Evolutionary conservation across 1,140 invertebrate species (phyloP), one percentile per base, ranked within the genome.

Genomic region (Cydia splendana): DNA sequence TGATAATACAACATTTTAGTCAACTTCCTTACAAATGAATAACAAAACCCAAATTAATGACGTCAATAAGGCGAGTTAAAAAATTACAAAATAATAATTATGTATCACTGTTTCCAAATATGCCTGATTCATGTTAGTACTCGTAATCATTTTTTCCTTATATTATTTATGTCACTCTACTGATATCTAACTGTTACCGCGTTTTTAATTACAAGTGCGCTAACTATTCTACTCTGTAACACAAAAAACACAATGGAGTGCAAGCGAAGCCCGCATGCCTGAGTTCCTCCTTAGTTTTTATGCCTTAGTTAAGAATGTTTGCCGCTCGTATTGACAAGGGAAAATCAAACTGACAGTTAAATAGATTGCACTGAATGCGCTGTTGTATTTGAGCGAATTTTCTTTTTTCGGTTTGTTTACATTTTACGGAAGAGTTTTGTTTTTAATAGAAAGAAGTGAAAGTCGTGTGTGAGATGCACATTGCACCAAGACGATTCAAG

Each of bases 201-300:
- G 67, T 42, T 71, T 38, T 71, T 18, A 71, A 71, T 18, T 20
- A 71, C 15, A 38, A 71, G n/a, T 71, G 67, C 6, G 18, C 4
- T 38, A n/a, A 71, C 15, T 7, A 1, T 38, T 71, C 34, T 71
- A 24, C 18, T 71, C 34, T 71, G 67, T 71, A 42, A 38, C 30
- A 12, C n/a, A 71, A 38, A 71, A 71, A 71, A 69, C 34, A 69
- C 65, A 71, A 67, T 67, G 67, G 7, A 38, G 30, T 38, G 30
- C 30, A 38, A 42, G 5, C 65, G 65, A 15, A 34, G 34, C 30
- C 67, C 34, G 67, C 67, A 71, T 71, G 67, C 67, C 15, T 42
- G 30, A 34, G 65, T 71, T 71, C 67, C 67, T 15, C 45, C n/a
- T 71, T 71, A 2, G 65, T 71, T 38, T 71, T 71, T 42, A 38